phyloP scores from a whole-genome alignment of 2,888 invertebrate species.

The Lissocephala sabroskyi region DNA sequence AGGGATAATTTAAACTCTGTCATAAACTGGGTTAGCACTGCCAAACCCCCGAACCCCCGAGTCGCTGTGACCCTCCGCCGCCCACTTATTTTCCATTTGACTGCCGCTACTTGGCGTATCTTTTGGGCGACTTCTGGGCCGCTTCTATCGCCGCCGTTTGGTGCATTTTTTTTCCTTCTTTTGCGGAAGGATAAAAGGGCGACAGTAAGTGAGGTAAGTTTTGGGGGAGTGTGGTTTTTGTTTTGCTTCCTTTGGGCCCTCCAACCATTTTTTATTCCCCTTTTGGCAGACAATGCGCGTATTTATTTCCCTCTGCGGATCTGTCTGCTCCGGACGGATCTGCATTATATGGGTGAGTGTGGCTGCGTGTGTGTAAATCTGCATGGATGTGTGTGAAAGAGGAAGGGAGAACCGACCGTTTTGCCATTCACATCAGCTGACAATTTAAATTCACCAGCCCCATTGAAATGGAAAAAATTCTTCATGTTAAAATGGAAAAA shows the following conservation, averaged over 20 bases:
- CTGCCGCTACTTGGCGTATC: slow-evolving; percentile 49
- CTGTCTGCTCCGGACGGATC: no score
- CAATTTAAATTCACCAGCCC: no score
- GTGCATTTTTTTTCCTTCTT: slow-evolving; percentile 32
- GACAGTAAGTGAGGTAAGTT: no score
- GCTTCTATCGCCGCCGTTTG: no score
- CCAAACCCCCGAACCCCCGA: slow-evolving; percentile 8
- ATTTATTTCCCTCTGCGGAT: slow-evolving; percentile 24
- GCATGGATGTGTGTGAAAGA: no score
- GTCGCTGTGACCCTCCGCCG: neutral
- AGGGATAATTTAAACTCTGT: slow-evolving; percentile 60
- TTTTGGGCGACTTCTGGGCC: slow-evolving; percentile 16
- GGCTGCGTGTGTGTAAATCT: no score
- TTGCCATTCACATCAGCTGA: no score
- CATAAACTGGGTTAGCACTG: slow-evolving; percentile 61
- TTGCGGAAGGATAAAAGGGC: slow-evolving; percentile 14
- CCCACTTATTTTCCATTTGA: slow-evolving; percentile 21
- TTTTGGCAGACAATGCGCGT: slow-evolving; percentile 32
- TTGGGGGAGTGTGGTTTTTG: slow-evolving; percentile 15
- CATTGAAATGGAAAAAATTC: no score
- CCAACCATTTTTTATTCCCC: slow-evolving; percentile 5
- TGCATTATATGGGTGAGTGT: no score
- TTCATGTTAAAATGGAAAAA: no score
- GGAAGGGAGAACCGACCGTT: no score
- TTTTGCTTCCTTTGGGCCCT: slow-evolving; percentile 4